Percentiles rank a stretch among this genome's conserved stretches.
phyloP scores from a whole-genome alignment of 2,797 vertebrate species.

The Hephaestus fuliginosus region DNA sequence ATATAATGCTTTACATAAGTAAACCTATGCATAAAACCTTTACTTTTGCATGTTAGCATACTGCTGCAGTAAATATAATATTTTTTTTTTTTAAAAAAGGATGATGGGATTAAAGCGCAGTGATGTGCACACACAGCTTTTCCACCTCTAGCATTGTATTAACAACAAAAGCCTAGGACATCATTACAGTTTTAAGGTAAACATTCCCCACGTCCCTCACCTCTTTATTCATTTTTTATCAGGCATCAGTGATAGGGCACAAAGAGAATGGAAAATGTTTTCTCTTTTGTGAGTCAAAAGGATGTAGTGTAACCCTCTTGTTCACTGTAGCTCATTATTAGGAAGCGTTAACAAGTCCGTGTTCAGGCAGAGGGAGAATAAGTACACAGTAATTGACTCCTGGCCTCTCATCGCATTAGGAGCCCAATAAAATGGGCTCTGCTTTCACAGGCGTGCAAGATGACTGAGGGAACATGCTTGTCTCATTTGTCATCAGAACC shows the following conservation, averaged over 20 bases:
- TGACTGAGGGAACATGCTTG: constrained; percentile 61
- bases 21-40: constrained; percentile 8
- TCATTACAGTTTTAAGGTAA: constrained; percentile 45
- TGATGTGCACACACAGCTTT: constrained; percentile 18
- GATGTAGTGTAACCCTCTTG: constrained; percentile 56
- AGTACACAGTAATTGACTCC: constrained; percentile 84
- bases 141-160: constrained; percentile 14
- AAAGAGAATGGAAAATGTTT: constrained; percentile 61
- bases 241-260: constrained; percentile 31
- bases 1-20: background rate
- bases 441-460: constrained; percentile 68
- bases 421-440: constrained; percentile 71
- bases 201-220: constrained; percentile 39
- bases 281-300: constrained; percentile 59
- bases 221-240: constrained; percentile 48
- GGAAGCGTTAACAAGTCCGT: constrained; percentile 78
- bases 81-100: constrained; percentile 14
- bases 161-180: constrained; percentile 39
- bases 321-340: constrained; percentile 77
- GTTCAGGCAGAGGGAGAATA: constrained; percentile 74
- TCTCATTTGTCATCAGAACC: constrained; percentile 77
- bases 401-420: constrained; percentile 78
- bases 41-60: background rate
- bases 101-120: background rate
- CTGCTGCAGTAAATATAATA: constrained; percentile 4